phyloP scores from a whole-genome alignment of 2,113 vertebrate species.

The Plestiodon gilberti region DNA sequence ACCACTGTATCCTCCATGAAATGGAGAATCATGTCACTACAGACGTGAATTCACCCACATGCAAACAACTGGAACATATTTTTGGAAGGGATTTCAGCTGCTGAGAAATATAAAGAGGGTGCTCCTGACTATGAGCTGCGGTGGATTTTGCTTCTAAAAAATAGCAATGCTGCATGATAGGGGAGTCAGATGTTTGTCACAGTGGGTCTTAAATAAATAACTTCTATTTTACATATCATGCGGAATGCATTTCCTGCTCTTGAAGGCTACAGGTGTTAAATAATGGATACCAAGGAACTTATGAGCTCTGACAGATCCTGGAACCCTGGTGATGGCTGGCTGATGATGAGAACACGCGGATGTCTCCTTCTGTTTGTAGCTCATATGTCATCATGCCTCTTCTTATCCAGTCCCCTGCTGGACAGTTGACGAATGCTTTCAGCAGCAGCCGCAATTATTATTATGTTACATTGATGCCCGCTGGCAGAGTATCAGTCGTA shows the following conservation, averaged over 20 bases:
- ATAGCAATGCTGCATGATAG: no score
- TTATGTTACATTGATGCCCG: background rate
- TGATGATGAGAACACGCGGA: background rate
- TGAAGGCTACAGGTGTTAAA: background rate
- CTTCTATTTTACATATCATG: background rate
- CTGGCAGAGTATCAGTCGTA: background rate
- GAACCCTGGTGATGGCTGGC: background rate
- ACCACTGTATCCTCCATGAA: no score
- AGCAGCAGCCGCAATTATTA: background rate
- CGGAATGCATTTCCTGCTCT: background rate
- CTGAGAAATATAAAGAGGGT: background rate
- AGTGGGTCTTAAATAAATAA: background rate
- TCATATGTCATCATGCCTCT: constrained; percentile 5
- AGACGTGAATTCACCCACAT: no score
- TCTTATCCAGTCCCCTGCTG: background rate
- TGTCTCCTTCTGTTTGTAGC: background rate
- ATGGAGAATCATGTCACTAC: no score
- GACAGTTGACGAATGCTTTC: constrained; percentile 7
- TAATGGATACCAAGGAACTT: background rate
- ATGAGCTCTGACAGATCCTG: background rate
- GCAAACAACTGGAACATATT: no score
- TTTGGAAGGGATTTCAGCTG: background rate
- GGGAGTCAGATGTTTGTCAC: background rate
- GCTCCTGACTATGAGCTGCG: background rate
- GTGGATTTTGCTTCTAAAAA: background rate